A percentile compares a stretch with the other conserved stretches of the same genome.
Evolutionary conservation across 1,140 invertebrate species (phyloP).

Genomic region (Zaprionus ornatus): DNA sequence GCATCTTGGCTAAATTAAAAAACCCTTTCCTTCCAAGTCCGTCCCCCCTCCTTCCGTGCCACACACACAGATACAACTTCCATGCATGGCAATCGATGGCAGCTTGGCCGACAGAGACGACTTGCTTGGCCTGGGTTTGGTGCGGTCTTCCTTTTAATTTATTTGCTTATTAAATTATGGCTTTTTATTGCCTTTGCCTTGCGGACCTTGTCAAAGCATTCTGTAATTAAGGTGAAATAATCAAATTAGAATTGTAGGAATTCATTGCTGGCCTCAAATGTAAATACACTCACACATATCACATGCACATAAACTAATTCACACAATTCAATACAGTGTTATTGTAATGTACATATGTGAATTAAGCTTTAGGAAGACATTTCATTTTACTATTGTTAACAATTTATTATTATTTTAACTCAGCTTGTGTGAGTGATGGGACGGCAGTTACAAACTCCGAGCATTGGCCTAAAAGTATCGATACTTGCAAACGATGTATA

Average conservation of each 20-base stretch:
- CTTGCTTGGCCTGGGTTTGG: background rate
- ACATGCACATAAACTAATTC: background rate
- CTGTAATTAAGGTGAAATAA: constrained; percentile 55
- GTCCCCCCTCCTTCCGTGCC: background rate
- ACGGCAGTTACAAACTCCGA: too few relatives aligned
- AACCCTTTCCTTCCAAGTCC: constrained; percentile 39
- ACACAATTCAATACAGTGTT: background rate
- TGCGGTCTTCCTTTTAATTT: constrained; percentile 64
- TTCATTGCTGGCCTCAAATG: constrained; percentile 10
- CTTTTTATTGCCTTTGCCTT: constrained; percentile 54
- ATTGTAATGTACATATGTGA: background rate
- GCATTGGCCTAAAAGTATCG: too few relatives aligned
- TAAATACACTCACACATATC: background rate
- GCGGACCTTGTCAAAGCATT: constrained; percentile 31
- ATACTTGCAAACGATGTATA: too few relatives aligned
- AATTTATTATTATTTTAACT: background rate
- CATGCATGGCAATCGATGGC: constrained; percentile 59
- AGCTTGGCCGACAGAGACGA: constrained; percentile 9
- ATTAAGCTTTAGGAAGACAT: background rate
- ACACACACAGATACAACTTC: background rate
- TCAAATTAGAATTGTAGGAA: constrained; percentile 54
- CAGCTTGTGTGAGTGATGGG: background rate
- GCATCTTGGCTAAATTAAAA: constrained; percentile 63
- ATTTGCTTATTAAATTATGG: constrained; percentile 75
- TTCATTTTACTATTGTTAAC: background rate